Evolutionary conservation across 1,140 invertebrate genomes (phyloP), one percentile per base, ranked within the genome.

Genomic region (Drosophila azteca): DNA sequence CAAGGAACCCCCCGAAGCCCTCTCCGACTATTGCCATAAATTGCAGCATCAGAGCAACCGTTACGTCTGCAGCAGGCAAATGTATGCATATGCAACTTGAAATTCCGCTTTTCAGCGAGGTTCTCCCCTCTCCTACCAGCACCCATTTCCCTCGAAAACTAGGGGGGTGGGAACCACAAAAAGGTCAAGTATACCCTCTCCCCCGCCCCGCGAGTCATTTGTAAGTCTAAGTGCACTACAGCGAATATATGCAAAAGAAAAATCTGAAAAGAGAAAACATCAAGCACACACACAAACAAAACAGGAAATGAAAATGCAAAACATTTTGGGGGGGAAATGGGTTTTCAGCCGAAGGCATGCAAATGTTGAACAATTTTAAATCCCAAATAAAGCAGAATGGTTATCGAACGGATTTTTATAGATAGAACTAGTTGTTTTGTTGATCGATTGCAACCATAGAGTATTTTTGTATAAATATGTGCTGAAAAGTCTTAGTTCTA

Each of bases 131-230:
- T 20, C 17, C 17, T 20, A 15, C 52, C 31, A 48, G 41, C 53
- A 45, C 70, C 41, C 61, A 63, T 46, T 51, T 29, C n/a, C 41
- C 20, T 39, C 43, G 11, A 46, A 41, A 39, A 58, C 52, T 26
- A 50, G 24, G 17, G 17, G 17, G 17, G n/a, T n/a, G n/a, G n/a
- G n/a, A n/a, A 24, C 52, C 24, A 22, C 55, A 79, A 80, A 55
- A 75, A 80, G 65, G 70, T 79, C 77, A 79, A 75, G 70, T 65
- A 44, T 45, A 58, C 35, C 4, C 35, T 39, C 35, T 39, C 17
- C 20, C 44, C 69, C 68, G 26, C 64, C 44, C 69, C 68, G 26
- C 64, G 22, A 48, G 39, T 43, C 49, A 52, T 73, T 73, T 69
- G 49, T 39, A 17, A 74, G 71, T 65, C 70, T 58, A 65, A 74